phyloP scores from a whole-genome alignment of 2,888 invertebrate species.

The Hesperia comma region DNA sequence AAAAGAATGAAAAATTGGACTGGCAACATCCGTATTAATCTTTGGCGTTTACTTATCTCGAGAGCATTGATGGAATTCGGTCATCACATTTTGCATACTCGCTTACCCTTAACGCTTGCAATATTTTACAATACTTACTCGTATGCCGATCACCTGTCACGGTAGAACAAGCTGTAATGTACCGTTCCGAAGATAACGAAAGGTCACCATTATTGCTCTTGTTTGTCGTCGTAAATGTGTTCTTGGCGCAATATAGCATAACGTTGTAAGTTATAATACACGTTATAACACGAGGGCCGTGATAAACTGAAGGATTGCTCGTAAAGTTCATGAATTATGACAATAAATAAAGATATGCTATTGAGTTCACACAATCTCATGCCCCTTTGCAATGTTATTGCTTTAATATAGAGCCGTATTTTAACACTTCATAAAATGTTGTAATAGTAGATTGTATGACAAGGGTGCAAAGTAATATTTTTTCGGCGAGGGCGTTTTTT shows the following conservation, averaged over 20 bases:
- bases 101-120: no score
- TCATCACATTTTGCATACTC: no score
- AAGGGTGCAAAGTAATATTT: no score
- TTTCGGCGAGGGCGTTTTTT: no score
- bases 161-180: slow-evolving; percentile 46
- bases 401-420: background rate
- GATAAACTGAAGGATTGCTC: slow-evolving; percentile 33
- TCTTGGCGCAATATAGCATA: slow-evolving; percentile 33
- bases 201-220: slow-evolving; percentile 56
- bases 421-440: no score
- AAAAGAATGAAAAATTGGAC: no score
- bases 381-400: background rate
- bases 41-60: no score
- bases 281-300: slow-evolving; percentile 14
- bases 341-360: slow-evolving; percentile 14
- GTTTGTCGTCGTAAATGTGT: slow-evolving; percentile 50
- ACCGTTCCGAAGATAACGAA: slow-evolving; percentile 54
- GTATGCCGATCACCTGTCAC: background rate
- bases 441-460: no score
- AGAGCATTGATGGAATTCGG: no score
- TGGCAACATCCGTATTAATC: no score
- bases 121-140: background rate
- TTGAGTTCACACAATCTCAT: background rate
- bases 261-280: slow-evolving; percentile 50
- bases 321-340: slow-evolving; percentile 25